Evolutionary conservation across 2,888 invertebrate species (phyloP), one percentile per base, ranked within the genome.

Genomic region (Cryptophagus acutangulus): DNA sequence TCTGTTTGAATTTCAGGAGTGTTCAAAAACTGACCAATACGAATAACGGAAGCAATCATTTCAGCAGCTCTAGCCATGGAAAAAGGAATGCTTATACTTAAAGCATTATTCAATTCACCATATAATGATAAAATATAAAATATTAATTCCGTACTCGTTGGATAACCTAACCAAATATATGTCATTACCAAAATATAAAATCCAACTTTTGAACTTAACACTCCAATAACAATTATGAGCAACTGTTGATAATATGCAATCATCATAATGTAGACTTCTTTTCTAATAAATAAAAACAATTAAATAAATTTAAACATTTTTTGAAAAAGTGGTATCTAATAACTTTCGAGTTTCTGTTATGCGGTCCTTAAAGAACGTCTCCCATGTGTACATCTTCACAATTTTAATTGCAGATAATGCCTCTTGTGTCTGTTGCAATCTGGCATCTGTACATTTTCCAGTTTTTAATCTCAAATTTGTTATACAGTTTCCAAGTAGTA

Each of bases 11-110:
- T 35, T 29, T 74, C 74, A 6, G 71, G 70, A 41, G 70, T 68
- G 49, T 68, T 49, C 56, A 75, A 59, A 36, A 73, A 79, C 61
- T 65, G 75, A 71, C 75, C 76, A 15, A 91, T 72, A 42, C 91
- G 75, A 44, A 75, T 76, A 41, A 86, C 76, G 6, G 87, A 82
- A 35, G 90, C 84, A 18, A 76, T 67, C 0, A 83, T 79, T 71
- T 92, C 91, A 0, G 88, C 85, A 29, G 83, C 74, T 71, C 84
- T 82, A 1, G 85, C 80, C 45, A 91, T 81, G 36, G 82, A 86
- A 71, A 85, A 82, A 0, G 94, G 93, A 56, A 94, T 87, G 69
- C 87, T 88, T 6, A 91, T 83, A 0, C 87, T 89, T 81, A 93
- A 84, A 10, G 87, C 84, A 55, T 87, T 82, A 17, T 90, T 76